phyloP scores from a whole-genome alignment of 2,888 invertebrate genomes.

The Drosophila barbarae region DNA sequence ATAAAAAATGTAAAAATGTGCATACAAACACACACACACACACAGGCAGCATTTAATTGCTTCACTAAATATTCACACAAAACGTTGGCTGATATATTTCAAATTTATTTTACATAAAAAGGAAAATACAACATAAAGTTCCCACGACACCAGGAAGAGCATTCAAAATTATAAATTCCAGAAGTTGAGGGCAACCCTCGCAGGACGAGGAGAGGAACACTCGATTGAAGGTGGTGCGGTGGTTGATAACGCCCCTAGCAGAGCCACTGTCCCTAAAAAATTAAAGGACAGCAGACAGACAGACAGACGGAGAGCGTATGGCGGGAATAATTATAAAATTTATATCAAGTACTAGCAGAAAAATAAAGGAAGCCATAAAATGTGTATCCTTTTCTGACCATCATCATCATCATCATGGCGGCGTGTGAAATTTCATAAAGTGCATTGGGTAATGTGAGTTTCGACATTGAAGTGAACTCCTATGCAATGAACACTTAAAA shows the following conservation, averaged over 20 bases:
- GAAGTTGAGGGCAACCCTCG: slow-evolving; percentile 43
- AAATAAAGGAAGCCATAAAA: slow-evolving; percentile 62
- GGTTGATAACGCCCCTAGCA: slow-evolving; percentile 47
- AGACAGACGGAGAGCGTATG: slow-evolving; percentile 42
- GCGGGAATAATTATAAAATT: slow-evolving; percentile 74
- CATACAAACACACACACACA: not conserved
- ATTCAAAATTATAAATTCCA: slow-evolving; percentile 65
- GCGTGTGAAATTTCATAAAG: slow-evolving; percentile 59
- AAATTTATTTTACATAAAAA: slow-evolving; percentile 31
- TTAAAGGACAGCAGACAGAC: slow-evolving; percentile 41
- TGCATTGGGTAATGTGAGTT: slow-evolving; percentile 47
- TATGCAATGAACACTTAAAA: slow-evolving; percentile 9
- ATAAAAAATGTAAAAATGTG: slow-evolving; percentile 24
- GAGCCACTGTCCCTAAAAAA: slow-evolving; percentile 17
- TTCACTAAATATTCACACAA: slow-evolving; percentile 36
- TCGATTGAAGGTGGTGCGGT: slow-evolving; percentile 49
- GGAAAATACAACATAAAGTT: slow-evolving; percentile 41
- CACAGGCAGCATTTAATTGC: slow-evolving; percentile 26
- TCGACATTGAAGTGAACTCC: slow-evolving; percentile 14
- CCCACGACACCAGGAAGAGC: slow-evolving; percentile 57
- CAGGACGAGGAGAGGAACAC: slow-evolving; percentile 35
- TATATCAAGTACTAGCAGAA: slow-evolving; percentile 62
- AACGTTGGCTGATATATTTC: slow-evolving; percentile 36
- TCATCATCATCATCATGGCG: slow-evolving; percentile 18
- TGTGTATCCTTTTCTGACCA: slow-evolving; percentile 59